Evolutionary conservation across 2,113 vertebrate species (phyloP).

Genomic region (Vidua chalybeata): DNA sequence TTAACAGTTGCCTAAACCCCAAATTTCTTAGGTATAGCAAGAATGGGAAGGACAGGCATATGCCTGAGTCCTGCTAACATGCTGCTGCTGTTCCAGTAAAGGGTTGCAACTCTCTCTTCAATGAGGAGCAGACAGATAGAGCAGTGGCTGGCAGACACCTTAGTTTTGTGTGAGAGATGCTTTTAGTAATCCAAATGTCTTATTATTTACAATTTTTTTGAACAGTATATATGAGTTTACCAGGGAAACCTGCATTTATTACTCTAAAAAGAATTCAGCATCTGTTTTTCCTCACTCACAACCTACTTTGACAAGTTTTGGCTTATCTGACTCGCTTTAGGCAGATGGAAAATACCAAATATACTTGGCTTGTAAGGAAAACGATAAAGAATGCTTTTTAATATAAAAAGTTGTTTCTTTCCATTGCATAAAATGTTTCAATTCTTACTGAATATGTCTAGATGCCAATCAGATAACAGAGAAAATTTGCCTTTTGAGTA

Average conservation of each 20-base stretch:
- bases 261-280: background rate
- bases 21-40: background rate
- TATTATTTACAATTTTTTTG: background rate
- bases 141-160: background rate
- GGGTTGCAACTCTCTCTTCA: background rate
- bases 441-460: background rate
- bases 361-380: background rate
- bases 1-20: background rate
- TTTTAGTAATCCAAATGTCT: background rate
- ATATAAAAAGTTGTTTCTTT: constrained; percentile 10
- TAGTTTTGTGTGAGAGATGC: background rate
- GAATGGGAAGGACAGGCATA: background rate
- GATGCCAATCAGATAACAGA: background rate
- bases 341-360: background rate
- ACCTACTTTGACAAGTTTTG: background rate
- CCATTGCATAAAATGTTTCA: background rate
- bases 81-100: background rate
- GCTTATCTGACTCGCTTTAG: constrained; percentile 30
- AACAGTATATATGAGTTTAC: background rate
- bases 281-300: background rate
- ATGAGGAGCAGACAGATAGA: background rate
- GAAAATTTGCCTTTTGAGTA: background rate
- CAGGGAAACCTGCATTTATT: background rate
- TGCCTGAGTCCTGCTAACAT: background rate
- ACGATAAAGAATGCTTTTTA: background rate